phyloP scores from a whole-genome alignment of 1,140 invertebrate species.

The Myzus persicae region DNA sequence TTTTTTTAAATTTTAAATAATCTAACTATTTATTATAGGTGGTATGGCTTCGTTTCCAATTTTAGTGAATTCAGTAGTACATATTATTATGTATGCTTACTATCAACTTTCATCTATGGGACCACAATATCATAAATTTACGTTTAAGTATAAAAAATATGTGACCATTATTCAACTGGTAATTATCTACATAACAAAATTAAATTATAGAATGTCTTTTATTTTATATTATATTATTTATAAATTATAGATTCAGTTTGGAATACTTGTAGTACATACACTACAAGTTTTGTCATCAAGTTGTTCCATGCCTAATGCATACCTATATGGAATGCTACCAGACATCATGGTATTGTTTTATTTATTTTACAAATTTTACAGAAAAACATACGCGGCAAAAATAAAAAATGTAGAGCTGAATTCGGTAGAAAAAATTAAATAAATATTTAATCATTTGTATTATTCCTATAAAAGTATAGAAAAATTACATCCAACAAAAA shows the following conservation, averaged over 20 bases:
- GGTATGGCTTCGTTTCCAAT: slow-evolving; percentile 71
- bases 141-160: slow-evolving; percentile 68
- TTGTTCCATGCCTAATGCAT: slow-evolving; percentile 68
- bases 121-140: slow-evolving; percentile 64
- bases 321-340: slow-evolving; percentile 68
- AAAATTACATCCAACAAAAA: neutral
- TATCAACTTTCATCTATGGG: slow-evolving; percentile 71
- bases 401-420: slow-evolving; percentile 34
- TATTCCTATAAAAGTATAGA: neutral
- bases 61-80: slow-evolving; percentile 77
- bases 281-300: slow-evolving; percentile 68
- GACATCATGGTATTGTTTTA: slow-evolving; percentile 74
- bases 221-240: slow-evolving; percentile 62
- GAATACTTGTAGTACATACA: slow-evolving; percentile 69
- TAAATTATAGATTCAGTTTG: slow-evolving; percentile 76
- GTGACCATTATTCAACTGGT: slow-evolving; percentile 69
- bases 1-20: neutral
- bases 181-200: slow-evolving; percentile 59
- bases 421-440: slow-evolving; percentile 11
- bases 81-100: slow-evolving; percentile 80
- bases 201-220: neutral
- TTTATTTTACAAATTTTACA: slow-evolving; percentile 77
- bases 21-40: slow-evolving; percentile 67
- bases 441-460: neutral
- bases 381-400: slow-evolving; percentile 66